phyloP scores from a whole-genome alignment of 2,888 invertebrate species.

The Drosophila melanosoma region DNA sequence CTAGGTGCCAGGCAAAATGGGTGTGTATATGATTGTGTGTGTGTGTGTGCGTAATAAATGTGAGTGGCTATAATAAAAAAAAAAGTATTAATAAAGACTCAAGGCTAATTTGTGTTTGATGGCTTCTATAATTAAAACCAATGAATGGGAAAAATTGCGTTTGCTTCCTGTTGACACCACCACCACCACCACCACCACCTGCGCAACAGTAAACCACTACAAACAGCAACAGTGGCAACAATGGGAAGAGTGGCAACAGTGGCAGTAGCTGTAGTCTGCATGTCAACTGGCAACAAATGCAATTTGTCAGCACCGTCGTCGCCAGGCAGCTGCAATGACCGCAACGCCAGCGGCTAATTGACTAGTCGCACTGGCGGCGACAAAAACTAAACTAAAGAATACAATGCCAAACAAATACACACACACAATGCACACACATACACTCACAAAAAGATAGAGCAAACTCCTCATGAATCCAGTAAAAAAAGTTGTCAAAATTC shows the following conservation, averaged over 20 bases:
- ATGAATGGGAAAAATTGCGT: conserved; percentile 76
- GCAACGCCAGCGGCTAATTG: conserved; percentile 66
- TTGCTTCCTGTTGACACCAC: conserved; percentile 49
- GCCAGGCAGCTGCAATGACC: conserved; percentile 55
- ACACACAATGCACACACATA: conserved; percentile 12
- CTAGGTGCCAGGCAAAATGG: not conserved
- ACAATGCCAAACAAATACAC: conserved; percentile 16
- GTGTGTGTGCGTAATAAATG: conserved; percentile 33
- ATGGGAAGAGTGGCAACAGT: not conserved
- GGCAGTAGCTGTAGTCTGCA: conserved; percentile 32
- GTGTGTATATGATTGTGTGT: not conserved
- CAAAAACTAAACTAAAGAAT: conserved; percentile 33
- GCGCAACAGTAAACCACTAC: not conserved
- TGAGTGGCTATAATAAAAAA: conserved; percentile 53
- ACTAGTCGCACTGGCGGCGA: conserved; percentile 50
- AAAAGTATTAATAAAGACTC: conserved; percentile 74
- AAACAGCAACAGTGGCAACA: not conserved
- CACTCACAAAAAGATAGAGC: not conserved
- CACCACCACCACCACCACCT: not conserved
- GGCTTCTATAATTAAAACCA: conserved; percentile 79
- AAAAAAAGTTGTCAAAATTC: not conserved
- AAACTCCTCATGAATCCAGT: not conserved
- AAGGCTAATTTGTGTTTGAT: conserved; percentile 76
- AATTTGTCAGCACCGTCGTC: conserved; percentile 71
- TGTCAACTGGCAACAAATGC: conserved; percentile 69